Base-by-base conservation (phyloP, 2,113 vertebrate genomes). In the Coptodon bakossiorum region DNA sequence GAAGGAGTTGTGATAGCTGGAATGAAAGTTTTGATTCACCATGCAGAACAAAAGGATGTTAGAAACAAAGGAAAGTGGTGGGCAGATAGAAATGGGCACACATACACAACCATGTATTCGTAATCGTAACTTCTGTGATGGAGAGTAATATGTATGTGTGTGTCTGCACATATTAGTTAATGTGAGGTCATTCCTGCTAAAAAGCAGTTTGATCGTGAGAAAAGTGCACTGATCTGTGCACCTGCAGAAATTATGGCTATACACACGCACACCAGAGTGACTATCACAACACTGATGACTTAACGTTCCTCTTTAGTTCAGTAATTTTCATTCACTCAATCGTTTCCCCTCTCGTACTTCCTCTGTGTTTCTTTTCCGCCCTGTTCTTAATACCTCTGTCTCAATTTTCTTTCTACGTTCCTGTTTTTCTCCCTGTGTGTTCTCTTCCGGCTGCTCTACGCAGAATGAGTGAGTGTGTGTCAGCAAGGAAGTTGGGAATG, bases 311-410 rank as follows among this genome's bases (percentile, higher is more conserved):
- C 71, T 86, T 57, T 56, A 89, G 48, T 85, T 73, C 45, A 80
- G 13, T 93, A 53, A 88, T 89, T 90, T 66, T 87, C 22, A 86
- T 63, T 85, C 31, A 78, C 56, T 88, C 63, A 80, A 73, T 90
- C 7, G 3, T 86, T 84, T 61, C 73, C 54, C 43, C 9, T 68
- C 78, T 9, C 13, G 2, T 82, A 27, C 36, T 38, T 13, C 17
- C 31, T 59, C 50, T 22, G 13, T 81, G 22, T 85, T 10, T 80
- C 11, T 43, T 80, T 27, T 63, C 6, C 7, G 22, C 48, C 53
- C 24, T 29, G 12, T 5, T 38, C 68, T 68, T 54, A 19, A 8
- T 61, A 4, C 9, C 45, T 66, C 16, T 59, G 4, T n/a, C 12
- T 43, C 34, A 14, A 29, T 31, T 57, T 22, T 57, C 29, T 54